A percentile compares a stretch with the other conserved stretches of the same genome.
Evolutionary conservation across 1,140 invertebrate genomes (phyloP).

Genomic region (Condylostylus longicornis): DNA sequence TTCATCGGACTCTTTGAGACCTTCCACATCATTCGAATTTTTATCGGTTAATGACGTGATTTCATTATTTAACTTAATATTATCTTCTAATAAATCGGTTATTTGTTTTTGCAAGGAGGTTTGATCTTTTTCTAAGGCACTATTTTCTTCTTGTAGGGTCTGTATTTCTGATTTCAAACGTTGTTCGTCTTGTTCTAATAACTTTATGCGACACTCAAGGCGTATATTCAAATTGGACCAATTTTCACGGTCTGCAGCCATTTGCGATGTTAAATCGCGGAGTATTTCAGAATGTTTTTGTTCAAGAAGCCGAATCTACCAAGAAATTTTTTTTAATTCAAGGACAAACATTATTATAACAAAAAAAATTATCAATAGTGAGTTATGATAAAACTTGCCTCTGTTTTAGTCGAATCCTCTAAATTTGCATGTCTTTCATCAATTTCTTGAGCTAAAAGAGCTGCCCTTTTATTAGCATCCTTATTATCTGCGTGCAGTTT

Average conservation of each 20-base stretch:
- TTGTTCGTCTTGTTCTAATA: slow-evolving; percentile 51
- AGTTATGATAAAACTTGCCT: slow-evolving; percentile 31
- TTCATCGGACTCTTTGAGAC: slow-evolving; percentile 19
- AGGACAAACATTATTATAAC: neutral
- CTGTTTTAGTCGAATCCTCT: slow-evolving; percentile 49
- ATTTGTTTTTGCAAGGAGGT: slow-evolving; percentile 29
- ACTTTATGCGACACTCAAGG: slow-evolving; percentile 35
- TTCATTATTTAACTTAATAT: slow-evolving; percentile 28
- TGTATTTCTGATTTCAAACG: slow-evolving; percentile 40
- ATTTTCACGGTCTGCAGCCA: slow-evolving; percentile 53
- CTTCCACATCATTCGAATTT: slow-evolving; percentile 14
- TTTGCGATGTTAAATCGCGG: slow-evolving; percentile 49
- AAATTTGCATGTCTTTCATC: slow-evolving; percentile 73
- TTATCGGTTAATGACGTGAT: slow-evolving; percentile 26
- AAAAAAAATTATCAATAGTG: neutral
- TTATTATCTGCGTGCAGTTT: slow-evolving; percentile 60
- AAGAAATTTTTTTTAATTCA: neutral
- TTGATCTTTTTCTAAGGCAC: slow-evolving; percentile 22
- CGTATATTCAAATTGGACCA: slow-evolving; percentile 36
- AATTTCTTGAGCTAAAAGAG: slow-evolving; percentile 68
- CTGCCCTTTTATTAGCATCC: slow-evolving; percentile 66
- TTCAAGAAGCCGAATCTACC: slow-evolving; percentile 48
- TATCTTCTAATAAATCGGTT: slow-evolving; percentile 26
- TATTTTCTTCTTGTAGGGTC: slow-evolving; percentile 30
- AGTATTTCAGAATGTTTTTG: slow-evolving; percentile 58